Percentiles rank a stretch among this genome's conserved stretches.
Evolutionary conservation across 2,797 vertebrate genomes (phyloP).

Genomic region (Hephaestus fuliginosus): DNA sequence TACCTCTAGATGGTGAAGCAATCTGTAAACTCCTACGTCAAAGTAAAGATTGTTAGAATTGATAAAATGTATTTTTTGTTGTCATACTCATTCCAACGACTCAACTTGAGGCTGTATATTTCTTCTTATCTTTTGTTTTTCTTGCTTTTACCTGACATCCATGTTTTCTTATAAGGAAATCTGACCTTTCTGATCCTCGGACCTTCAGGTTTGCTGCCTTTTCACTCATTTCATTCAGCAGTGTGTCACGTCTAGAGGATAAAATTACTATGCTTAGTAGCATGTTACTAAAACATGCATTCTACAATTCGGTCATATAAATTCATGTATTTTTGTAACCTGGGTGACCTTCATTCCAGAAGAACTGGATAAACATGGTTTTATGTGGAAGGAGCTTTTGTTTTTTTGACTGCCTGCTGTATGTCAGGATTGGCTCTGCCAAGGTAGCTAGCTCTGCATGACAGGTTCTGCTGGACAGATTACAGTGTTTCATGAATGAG

Average conservation of each 20-base stretch:
- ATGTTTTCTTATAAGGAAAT: not conserved
- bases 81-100: not conserved
- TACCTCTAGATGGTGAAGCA: not conserved
- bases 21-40: not conserved
- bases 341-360: slow-evolving; percentile 9
- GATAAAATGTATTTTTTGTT: not conserved
- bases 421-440: slow-evolving; percentile 22
- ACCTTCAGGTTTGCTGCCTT: not conserved
- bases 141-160: not conserved
- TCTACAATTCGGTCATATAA: not conserved
- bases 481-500: slow-evolving; percentile 17
- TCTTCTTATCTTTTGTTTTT: not conserved
- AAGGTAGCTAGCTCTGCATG: not conserved
- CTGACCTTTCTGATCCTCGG: not conserved
- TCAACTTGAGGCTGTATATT: slow-evolving; percentile 1
- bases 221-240: not conserved
- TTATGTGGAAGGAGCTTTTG: slow-evolving; percentile 15
- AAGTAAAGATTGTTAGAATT: slow-evolving; percentile 18
- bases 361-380: slow-evolving; percentile 14
- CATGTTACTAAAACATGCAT: not conserved
- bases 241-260: not conserved
- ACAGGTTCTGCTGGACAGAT: slow-evolving; percentile 14
- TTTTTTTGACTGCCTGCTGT: slow-evolving; percentile 16
- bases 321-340: not conserved
- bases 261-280: not conserved